Evolutionary conservation across 1,140 invertebrate genomes (phyloP).

Genomic region (Diabrotica undecimpunctata): DNA sequence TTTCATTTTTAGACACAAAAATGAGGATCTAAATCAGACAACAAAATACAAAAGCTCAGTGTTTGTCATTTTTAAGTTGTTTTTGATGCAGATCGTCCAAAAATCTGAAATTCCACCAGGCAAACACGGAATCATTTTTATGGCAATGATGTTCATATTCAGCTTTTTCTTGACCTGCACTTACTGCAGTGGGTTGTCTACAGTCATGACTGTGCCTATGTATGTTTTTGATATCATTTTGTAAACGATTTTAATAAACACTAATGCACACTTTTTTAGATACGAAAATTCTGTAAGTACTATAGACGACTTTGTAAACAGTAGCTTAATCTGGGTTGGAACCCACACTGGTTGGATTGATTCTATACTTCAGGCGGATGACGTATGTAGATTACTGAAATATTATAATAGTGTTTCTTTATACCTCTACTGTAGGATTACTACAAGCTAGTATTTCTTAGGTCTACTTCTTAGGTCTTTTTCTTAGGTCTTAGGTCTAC

Average conservation of each 20-base stretch:
- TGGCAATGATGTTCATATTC: slow-evolving; percentile 47
- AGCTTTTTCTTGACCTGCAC: slow-evolving; percentile 51
- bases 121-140: slow-evolving; percentile 23
- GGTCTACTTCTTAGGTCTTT: too few species aligned
- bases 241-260: too few species aligned
- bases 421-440: too few species aligned
- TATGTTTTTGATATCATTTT: too few species aligned
- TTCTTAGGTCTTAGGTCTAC: too few species aligned
- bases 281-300: slow-evolving; percentile 35
- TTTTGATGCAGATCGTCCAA: slow-evolving; percentile 25
- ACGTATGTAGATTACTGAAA: slow-evolving; percentile 20
- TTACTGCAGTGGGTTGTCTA: slow-evolving; percentile 55
- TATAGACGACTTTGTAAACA: slow-evolving; percentile 30
- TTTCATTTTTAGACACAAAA: too few species aligned
- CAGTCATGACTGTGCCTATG: slow-evolving; percentile 53
- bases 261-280: slow-evolving; percentile 21
- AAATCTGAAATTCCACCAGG: slow-evolving; percentile 14
- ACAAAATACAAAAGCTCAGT: slow-evolving; percentile 8
- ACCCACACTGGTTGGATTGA: slow-evolving; percentile 36
- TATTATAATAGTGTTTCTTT: too few species aligned
- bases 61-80: slow-evolving; percentile 25
- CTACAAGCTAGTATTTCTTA: too few species aligned
- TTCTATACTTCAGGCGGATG: slow-evolving; percentile 31
- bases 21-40: too few species aligned
- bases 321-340: slow-evolving; percentile 31